Evolutionary conservation across 2,113 vertebrate genomes (phyloP), one percentile per base, ranked within the genome.

Genomic region (Sceloporus tristichus): DNA sequence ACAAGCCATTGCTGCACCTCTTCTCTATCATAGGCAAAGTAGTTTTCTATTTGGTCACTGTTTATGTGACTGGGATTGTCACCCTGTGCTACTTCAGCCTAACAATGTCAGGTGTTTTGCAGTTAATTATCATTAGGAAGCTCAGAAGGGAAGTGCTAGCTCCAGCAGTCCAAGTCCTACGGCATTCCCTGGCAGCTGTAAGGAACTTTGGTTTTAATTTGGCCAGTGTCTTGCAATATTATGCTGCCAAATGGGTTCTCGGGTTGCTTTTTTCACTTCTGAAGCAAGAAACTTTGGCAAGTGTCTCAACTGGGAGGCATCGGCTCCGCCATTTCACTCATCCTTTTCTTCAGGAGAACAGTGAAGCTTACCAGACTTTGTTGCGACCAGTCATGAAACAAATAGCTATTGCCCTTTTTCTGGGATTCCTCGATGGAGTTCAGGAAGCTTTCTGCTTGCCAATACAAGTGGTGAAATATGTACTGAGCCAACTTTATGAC

Each of bases 341-440:
- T 13, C 1, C 6, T 54, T 74, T 85, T 81, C 74, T 2, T 54
- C 83, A 27, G 0, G 62, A 89, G 48, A 83, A 89, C 38, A 62
- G 19, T 70, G 54, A 81, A 85, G 86, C 18, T 40, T 5, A 48
- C 54, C 68, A 89, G n/a, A 59, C 74, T 48, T 82, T 38, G 11
- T 40, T 91, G 54, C 80, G 54, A 10, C 8, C 2, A 7, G 38
- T 82, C 3, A 53, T 90, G 62, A 70, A 84, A 54, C 88, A 84
- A 18, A 56, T 56, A 4, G 79, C 56, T 0, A 9, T 84, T 38
- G 87, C 86, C 4, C 80, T 90, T 23, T 83, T 93, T 27, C 66
- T 89, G 71, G 3, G n/a, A 85, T 78, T 87, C 82, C 87, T 90
- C 1, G 71, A 87, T 65, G 78, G 79, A 29, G 8, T 89, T 48